These are phyloP conservation scores for Andricus curvator DNA, from an alignment of 2,888 invertebrate genomes.

Conservation along the genomic window DNA sequence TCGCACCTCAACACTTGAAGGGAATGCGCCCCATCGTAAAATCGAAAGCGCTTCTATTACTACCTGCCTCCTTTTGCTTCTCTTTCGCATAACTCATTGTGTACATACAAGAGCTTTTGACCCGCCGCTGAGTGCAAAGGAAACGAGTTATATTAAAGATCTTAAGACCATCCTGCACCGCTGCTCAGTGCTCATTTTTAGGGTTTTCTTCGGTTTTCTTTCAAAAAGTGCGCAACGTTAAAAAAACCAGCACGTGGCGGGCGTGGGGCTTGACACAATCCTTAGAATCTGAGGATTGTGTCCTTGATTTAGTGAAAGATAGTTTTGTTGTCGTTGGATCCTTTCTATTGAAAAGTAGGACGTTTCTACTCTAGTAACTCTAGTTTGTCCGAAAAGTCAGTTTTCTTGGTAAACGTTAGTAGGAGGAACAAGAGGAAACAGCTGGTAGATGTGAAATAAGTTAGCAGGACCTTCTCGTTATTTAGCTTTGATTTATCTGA, in stretches of 20 bases:
- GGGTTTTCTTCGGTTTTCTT: not conserved
- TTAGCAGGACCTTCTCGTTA: not conserved
- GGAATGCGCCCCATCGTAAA: constrained; percentile 52
- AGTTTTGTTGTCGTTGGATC: constrained; percentile 3
- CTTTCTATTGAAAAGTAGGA: not conserved
- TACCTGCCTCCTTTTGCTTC: constrained; percentile 42
- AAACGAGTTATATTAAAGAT: constrained; percentile 16
- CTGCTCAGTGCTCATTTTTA: not conserved
- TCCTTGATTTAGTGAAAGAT: constrained; percentile 24
- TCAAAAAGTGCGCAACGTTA: not conserved
- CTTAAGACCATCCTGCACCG: no score
- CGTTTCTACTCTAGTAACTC: not conserved
- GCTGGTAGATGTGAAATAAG: constrained; percentile 22
- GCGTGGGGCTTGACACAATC: not conserved
- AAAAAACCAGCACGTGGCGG: constrained; percentile 12
- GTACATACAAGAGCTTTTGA: constrained; percentile 3
- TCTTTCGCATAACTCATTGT: constrained; percentile 23
- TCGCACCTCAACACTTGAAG: constrained; percentile 51
- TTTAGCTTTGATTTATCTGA: constrained; percentile 2
- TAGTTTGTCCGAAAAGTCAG: constrained; percentile 9
- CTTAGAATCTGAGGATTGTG: not conserved
- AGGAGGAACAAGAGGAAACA: constrained; percentile 8
- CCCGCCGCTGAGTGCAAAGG: constrained; percentile 1
- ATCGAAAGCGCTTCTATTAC: constrained; percentile 46
- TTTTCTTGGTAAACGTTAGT: constrained; percentile 20